These are phyloP conservation scores for Halocynthia aurantium DNA, from an alignment of 23 tunicate species.

Conservation along the genomic window DNA sequence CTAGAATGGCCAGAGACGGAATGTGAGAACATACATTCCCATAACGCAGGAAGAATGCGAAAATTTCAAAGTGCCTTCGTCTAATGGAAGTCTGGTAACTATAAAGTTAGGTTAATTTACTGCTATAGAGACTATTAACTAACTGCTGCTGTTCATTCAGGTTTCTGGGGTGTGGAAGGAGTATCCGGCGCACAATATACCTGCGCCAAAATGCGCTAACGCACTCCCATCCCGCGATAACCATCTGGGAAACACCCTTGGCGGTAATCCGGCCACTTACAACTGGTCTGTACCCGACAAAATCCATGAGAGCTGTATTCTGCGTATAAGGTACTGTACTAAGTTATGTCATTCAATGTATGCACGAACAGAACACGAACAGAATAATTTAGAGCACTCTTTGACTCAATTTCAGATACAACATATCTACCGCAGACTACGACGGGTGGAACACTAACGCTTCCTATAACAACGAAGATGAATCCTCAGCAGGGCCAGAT, in stretches of 20 bases:
- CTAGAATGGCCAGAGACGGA: not conserved
- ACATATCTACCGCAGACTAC: constrained; percentile 87
- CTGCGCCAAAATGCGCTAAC: constrained; percentile 6
- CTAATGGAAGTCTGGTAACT: not conserved
- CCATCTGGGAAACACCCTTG: constrained; percentile 17
- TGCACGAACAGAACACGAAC: not conserved
- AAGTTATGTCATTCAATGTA: not conserved
- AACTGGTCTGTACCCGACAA: constrained; percentile 40
- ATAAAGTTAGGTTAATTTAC: no score
- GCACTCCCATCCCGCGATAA: constrained; percentile 12
- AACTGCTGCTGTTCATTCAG: not conserved
- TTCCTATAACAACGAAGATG: constrained; percentile 27
- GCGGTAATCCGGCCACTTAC: constrained; percentile 23
- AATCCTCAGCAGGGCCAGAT: constrained; percentile 38
- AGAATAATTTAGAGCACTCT: not conserved
- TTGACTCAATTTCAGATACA: constrained; percentile 51
- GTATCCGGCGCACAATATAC: constrained; percentile 9
- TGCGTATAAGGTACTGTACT: constrained; percentile 70
- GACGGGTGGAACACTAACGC: constrained; percentile 57
- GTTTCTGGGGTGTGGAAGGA: constrained; percentile 24
- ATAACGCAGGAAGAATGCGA: constrained; percentile 79
- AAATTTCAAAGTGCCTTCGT: constrained; percentile 21
- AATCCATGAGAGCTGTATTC: constrained; percentile 43
- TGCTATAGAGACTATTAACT: no score
- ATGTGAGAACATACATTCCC: constrained; percentile 37